Conservation (phyloP, 2,113 vertebrate genomes). For the Tetraodon nigroviridis region DNA sequence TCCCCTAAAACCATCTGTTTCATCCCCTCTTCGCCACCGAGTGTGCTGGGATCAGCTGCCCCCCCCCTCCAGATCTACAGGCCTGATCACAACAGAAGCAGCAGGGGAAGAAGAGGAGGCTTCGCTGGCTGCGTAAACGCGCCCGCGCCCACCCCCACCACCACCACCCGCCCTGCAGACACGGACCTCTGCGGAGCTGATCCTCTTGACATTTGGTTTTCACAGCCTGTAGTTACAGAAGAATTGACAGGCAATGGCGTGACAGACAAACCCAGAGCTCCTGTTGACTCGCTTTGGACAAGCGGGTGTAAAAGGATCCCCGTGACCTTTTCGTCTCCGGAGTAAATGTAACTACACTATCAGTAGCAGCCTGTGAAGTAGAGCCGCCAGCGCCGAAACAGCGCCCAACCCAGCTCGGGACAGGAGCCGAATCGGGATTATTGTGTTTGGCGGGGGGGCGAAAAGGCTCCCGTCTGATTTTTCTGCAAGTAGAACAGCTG, state of each 20-base stretch:
- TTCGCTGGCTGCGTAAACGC: background rate
- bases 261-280: background rate
- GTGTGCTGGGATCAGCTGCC: constrained; percentile 14
- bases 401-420: background rate
- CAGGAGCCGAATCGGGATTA: background rate
- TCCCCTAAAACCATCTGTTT: constrained; percentile 11
- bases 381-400: background rate
- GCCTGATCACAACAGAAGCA: background rate
- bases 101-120: background rate
- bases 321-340: background rate
- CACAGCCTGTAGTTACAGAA: background rate
- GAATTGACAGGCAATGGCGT: background rate
- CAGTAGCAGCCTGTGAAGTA: background rate
- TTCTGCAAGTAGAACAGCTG: too few relatives aligned
- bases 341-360: background rate
- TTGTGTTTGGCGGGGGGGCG: background rate
- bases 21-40: background rate
- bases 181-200: background rate
- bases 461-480: too few relatives aligned
- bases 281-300: background rate
- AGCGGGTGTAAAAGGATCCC: background rate
- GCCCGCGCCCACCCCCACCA: too few relatives aligned
- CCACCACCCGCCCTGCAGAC: too few relatives aligned
- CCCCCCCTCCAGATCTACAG: background rate
- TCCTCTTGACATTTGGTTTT: background rate